Percentiles rank a stretch among this genome's conserved stretches.
Conservation (phyloP, 2,797 vertebrate species). For the Dryobates pubescens region DNA sequence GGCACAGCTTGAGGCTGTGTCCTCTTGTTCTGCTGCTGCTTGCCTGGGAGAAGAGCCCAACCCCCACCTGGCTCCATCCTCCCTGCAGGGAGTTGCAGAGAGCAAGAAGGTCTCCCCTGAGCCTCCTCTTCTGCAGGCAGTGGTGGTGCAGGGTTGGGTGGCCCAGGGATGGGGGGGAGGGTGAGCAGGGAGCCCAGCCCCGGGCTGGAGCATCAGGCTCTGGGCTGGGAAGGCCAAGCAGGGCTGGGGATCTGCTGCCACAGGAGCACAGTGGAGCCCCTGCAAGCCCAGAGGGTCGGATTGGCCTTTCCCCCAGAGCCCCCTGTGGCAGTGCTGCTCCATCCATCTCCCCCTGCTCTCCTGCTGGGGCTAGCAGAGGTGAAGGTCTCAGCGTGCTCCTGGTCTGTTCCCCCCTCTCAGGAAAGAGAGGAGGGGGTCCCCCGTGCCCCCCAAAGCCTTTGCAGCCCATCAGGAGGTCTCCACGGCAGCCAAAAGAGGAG, state of each 20-base stretch:
- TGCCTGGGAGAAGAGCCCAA: too few relatives aligned
- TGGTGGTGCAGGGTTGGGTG: not conserved
- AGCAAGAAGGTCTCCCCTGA: too few relatives aligned
- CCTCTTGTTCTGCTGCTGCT: too few relatives aligned
- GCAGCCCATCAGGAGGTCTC: accelerated
- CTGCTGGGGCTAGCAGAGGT: not conserved
- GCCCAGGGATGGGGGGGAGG: not conserved
- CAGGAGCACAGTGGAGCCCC: accelerated
- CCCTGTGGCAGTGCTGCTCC: too few relatives aligned
- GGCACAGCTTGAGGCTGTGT: too few relatives aligned
- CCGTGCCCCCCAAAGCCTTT: not conserved
- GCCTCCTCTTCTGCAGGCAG: too few relatives aligned
- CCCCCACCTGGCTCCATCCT: too few relatives aligned
- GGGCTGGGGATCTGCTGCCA: not conserved
- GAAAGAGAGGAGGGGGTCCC: not conserved
- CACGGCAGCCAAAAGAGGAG: not conserved
- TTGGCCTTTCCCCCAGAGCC: not conserved
- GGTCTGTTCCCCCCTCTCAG: not conserved
- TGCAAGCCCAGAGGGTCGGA: not conserved
- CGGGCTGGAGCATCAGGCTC: accelerated
- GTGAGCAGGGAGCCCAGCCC: not conserved
- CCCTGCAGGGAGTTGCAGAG: too few relatives aligned
- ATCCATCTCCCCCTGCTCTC: not conserved
- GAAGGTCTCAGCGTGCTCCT: accelerated
- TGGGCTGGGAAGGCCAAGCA: not conserved